A percentile compares a stretch with the other conserved stretches of the same genome.
phyloP scores from a whole-genome alignment of 2,113 vertebrate species.

The Sporophila hypoxantha region DNA sequence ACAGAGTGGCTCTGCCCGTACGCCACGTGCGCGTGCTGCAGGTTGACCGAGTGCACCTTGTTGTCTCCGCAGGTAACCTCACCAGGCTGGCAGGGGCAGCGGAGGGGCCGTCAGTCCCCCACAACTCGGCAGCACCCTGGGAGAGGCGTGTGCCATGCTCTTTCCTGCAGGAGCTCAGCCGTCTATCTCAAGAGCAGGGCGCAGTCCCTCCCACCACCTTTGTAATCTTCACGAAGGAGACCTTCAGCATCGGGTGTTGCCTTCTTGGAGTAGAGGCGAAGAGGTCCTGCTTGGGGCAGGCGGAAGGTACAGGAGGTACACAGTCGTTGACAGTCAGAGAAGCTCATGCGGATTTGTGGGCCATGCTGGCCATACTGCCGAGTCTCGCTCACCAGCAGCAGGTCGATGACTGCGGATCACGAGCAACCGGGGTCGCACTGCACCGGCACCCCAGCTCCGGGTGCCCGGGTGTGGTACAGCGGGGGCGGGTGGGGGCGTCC shows the following conservation, averaged over 20 bases:
- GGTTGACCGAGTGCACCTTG: slow-evolving; percentile 86
- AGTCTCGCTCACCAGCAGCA: slow-evolving; percentile 72
- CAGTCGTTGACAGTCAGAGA: slow-evolving; percentile 75
- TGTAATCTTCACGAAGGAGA: slow-evolving; percentile 89
- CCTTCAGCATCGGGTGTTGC: slow-evolving; percentile 90
- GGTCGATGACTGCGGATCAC: slow-evolving; percentile 70
- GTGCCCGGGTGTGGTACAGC: background rate
- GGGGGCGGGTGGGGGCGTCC: background rate
- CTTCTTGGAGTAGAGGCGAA: slow-evolving; percentile 87
- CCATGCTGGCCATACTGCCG: slow-evolving; percentile 75
- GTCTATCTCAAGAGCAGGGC: background rate
- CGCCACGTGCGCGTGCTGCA: slow-evolving; percentile 83
- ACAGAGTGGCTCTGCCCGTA: slow-evolving; percentile 84
- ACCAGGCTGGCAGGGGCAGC: slow-evolving; percentile 74
- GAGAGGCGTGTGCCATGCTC: rapidly evolving
- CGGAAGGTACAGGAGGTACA: slow-evolving; percentile 85
- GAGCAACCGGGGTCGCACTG: background rate
- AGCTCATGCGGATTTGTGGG: slow-evolving; percentile 82
- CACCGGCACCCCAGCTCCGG: background rate
- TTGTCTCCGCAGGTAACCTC: slow-evolving; percentile 88
- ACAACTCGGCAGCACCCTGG: rapidly evolving
- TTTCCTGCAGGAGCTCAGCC: background rate
- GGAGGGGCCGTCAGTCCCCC: background rate
- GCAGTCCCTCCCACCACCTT: slow-evolving; percentile 69
- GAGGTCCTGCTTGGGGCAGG: slow-evolving; percentile 86